Conservation (phyloP, 2,888 invertebrate species). For the Drosophila anomelani region DNA sequence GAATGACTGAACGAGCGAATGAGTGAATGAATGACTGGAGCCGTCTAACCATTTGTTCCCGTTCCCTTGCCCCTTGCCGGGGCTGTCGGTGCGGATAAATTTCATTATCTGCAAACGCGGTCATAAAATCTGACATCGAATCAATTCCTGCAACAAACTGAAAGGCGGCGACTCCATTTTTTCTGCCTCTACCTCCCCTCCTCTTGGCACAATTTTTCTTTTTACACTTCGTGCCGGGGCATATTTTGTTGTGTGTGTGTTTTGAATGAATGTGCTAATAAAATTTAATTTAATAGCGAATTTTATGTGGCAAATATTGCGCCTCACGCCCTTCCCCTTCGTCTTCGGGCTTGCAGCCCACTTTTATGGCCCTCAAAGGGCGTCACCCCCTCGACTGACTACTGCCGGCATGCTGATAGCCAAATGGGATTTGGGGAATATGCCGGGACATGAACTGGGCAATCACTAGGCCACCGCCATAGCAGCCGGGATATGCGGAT, state of each 20-base stretch:
- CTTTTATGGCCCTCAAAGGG: slow-evolving; percentile 64
- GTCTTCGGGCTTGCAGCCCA: slow-evolving; percentile 30
- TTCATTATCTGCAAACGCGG: slow-evolving; percentile 77
- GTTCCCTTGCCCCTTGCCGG: no score
- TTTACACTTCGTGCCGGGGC: slow-evolving; percentile 14
- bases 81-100: slow-evolving; percentile 51
- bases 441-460: slow-evolving; percentile 28
- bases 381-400: slow-evolving; percentile 2
- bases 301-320: slow-evolving; percentile 77
- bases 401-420: slow-evolving; percentile 63
- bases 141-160: slow-evolving; percentile 58
- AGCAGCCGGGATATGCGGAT: slow-evolving; percentile 6
- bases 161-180: slow-evolving; percentile 3
- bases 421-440: slow-evolving; percentile 76
- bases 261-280: slow-evolving; percentile 79
- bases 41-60: slow-evolving; percentile 25
- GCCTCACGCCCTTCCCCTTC: slow-evolving; percentile 16
- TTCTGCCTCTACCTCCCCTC: background rate
- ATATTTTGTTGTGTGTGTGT: slow-evolving; percentile 41
- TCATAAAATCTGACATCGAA: slow-evolving; percentile 69
- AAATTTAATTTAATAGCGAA: slow-evolving; percentile 78
- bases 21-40: slow-evolving; percentile 25
- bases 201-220: slow-evolving; percentile 9
- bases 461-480: background rate
- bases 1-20: slow-evolving; percentile 9